Evolutionary conservation across 2,797 vertebrate species (phyloP), one percentile per base, ranked within the genome.

Genomic region (Pristis pectinata): DNA sequence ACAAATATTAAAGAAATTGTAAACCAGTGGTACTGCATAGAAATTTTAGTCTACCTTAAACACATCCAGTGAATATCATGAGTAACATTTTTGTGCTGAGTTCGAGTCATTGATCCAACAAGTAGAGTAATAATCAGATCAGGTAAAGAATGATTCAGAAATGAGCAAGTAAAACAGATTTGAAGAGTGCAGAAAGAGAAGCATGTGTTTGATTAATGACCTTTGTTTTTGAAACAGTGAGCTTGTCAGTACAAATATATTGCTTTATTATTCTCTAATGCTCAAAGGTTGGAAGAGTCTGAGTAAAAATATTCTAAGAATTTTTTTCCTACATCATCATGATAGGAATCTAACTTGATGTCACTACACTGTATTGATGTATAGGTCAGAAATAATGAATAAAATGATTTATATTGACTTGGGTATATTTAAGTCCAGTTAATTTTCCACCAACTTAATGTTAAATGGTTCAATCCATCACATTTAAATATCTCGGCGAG

Each of bases 291-390:
- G 17, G 13, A 41, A 53, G 30, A 56, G 11, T 5, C 1, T 49
- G 30, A 76, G 4, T 44, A 76, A 53, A 49, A 76, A n/a, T 30
- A 27, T 3, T 94, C 17, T 0, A 76, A 76, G 70, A 30, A 76
- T 34, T 74, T 8, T 72, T 64, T 92, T 92, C 70, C 91, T n/a
- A 76, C 44, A 94, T 74, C 37, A 70, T 70, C 91, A 70, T 70
- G 64, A 94, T 30, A 30, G 92, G 41, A 44, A 76, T 76, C 70
- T 53, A 74, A 44, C 37, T 67, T 64, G 61, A 91, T 67, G 8
- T 91, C 61, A 91, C 30, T 41, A 1, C 59, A 67, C 17, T 89
- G 59, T 9, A 91, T n/a, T 1, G n/a, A 41, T 91, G 56, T 34
- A 34, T n/a, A 7, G 83, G 13, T 87, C n/a, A 27, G 87, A 67